Percentiles rank a stretch among this genome's conserved stretches.
Evolutionary conservation across 2,797 vertebrate species (phyloP).

Genomic region (Acanthornis magna): DNA sequence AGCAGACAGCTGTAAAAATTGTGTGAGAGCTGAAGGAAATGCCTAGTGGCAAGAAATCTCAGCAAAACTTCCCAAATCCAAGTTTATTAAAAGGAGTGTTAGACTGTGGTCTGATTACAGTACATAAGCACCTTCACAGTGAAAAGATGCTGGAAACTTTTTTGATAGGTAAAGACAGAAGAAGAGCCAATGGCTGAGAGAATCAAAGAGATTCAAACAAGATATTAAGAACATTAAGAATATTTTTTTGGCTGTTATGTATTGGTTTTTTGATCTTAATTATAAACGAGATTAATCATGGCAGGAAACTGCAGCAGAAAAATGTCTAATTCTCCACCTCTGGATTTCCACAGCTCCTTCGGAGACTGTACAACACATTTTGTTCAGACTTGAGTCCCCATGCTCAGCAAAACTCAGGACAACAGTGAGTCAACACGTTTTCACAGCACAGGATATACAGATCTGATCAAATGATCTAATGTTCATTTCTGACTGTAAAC

Average conservation of each 20-base stretch:
- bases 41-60: neutral
- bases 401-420: neutral
- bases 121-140: neutral
- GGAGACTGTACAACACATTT: neutral
- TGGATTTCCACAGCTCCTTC: neutral
- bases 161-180: neutral
- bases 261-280: rapidly evolving
- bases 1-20: neutral
- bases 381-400: neutral
- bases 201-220: neutral
- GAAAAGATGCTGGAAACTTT: neutral
- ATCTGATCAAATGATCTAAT: neutral
- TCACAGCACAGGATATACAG: neutral
- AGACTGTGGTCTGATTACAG: neutral
- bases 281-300: neutral
- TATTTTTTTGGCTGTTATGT: neutral
- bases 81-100: neutral
- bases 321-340: neutral
- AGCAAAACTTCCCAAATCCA: neutral
- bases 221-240: neutral
- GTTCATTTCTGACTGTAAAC: neutral
- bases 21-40: neutral
- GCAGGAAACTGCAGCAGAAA: neutral
- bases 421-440: neutral
- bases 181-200: neutral